Evolutionary conservation across 37 sponge, comb jelly and placozoan genomes (phyloP), one percentile per base, ranked within the genome.

Genomic region (Ianthella basta): DNA sequence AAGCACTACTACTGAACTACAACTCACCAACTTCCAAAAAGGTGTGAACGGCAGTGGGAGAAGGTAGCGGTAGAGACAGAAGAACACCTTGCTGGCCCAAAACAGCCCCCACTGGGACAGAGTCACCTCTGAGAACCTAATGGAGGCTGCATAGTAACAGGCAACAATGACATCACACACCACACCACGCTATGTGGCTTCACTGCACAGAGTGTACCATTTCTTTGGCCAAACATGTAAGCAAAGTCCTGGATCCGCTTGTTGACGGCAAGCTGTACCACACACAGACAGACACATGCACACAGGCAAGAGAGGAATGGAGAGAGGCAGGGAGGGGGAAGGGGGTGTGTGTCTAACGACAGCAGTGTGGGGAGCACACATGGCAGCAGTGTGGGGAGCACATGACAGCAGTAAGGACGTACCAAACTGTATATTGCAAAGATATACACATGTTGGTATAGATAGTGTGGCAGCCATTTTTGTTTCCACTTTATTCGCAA

Each of bases 391-490:
- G n/a, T n/a, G 19, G 44, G 25, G 12, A 39, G 15, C 56, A 56
- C 10, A 59, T 15, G 14, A 10, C 55, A 80, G 4, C 30, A 56
- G 4, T 61, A 8, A 41, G 44, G 44, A 4, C 84, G 66, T 32
- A 83, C 84, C 18, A 68, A n/a, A 41, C 85, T 73, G 61, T 89
- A 89, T 16, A 89, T 80, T 14, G 75, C 21, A 4, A 85, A 85
- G 21, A 86, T 30, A 50, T 89, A 89, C 55, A 89, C 24, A 56
- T 89, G 89, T 37, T 89, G 89, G 56, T 86, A 78, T 37, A 77
- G 59, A 60, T 89, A 86, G 60, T 59, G 80, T 20, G 89, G 68
- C 13, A 86, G 24, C 89, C 89, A 89, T 29, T 30, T 77, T 69
- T 89, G 89, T 18, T 36, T 29, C 37, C 36, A 35, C 68, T 86